phyloP scores from a whole-genome alignment of 2,888 invertebrate genomes.

The Habroteleia sp. region DNA sequence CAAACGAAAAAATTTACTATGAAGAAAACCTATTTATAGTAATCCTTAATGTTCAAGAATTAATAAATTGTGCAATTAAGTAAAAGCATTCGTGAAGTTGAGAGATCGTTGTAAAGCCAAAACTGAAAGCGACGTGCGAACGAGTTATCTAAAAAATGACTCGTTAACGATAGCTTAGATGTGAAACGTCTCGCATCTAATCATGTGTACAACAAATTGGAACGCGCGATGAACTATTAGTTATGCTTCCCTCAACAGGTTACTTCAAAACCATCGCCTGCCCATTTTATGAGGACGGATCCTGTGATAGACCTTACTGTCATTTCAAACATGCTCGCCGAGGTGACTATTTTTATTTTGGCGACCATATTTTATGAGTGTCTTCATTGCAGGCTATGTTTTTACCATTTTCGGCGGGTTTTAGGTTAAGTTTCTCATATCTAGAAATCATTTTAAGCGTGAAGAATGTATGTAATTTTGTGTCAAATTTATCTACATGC shows the following conservation, averaged over 20 bases:
- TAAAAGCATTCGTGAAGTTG: no score
- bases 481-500: no score
- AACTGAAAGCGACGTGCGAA: background rate
- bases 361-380: no score
- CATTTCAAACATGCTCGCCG: constrained; percentile 93
- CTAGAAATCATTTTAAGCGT: no score
- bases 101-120: no score
- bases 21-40: no score
- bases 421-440: no score
- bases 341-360: constrained; percentile 80
- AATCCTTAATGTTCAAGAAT: no score
- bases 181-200: background rate
- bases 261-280: constrained; percentile 93
- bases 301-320: constrained; percentile 94
- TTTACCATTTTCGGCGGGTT: no score
- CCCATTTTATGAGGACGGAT: constrained; percentile 90
- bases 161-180: constrained; percentile 1
- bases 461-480: no score
- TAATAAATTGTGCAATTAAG: background rate
- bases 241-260: constrained; percentile 95
- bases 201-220: constrained; percentile 31
- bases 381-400: no score
- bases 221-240: constrained; percentile 71
- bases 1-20: no score
- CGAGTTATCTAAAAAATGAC: constrained; percentile 7